phyloP scores from a whole-genome alignment of 1,140 invertebrate genomes.

The Plodia interpunctella region DNA sequence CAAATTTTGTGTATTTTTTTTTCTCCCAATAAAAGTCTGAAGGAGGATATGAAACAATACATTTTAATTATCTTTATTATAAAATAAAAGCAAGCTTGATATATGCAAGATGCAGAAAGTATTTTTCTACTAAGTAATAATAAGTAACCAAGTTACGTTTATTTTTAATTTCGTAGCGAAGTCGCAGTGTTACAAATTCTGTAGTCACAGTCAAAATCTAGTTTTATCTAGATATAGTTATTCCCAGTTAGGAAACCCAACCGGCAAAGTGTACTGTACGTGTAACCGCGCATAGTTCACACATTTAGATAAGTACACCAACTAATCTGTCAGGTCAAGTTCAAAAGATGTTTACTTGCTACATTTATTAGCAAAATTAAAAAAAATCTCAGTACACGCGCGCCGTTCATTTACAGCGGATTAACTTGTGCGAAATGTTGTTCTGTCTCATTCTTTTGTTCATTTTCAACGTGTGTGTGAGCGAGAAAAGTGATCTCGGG shows the following conservation, averaged over 20 bases:
- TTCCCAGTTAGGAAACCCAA: neutral
- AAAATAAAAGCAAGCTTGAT: too few species aligned
- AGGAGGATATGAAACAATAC: too few species aligned
- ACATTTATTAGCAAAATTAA: conserved; percentile 60
- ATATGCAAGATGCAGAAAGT: too few species aligned
- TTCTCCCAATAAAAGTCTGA: too few species aligned
- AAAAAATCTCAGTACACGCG: conserved; percentile 57
- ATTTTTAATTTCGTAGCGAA: too few species aligned
- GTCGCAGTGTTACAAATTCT: too few species aligned
- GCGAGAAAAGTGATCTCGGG: conserved; percentile 54
- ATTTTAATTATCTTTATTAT: too few species aligned
- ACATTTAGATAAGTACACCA: conserved; percentile 20
- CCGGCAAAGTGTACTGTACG: neutral
- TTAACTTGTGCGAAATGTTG: conserved; percentile 19
- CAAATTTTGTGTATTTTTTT: too few species aligned
- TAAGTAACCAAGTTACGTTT: too few species aligned
- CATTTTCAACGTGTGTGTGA: conserved; percentile 39
- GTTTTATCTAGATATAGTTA: neutral
- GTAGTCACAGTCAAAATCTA: too few species aligned
- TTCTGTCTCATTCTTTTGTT: conserved; percentile 33
- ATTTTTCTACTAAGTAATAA: too few species aligned
- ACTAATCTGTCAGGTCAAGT: conserved; percentile 69
- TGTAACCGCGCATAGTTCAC: neutral
- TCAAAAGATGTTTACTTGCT: conserved; percentile 49
- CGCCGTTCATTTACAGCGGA: conserved; percentile 28